Conservation (phyloP, 2,113 vertebrate genomes). For the Aegypius monachus region DNA sequence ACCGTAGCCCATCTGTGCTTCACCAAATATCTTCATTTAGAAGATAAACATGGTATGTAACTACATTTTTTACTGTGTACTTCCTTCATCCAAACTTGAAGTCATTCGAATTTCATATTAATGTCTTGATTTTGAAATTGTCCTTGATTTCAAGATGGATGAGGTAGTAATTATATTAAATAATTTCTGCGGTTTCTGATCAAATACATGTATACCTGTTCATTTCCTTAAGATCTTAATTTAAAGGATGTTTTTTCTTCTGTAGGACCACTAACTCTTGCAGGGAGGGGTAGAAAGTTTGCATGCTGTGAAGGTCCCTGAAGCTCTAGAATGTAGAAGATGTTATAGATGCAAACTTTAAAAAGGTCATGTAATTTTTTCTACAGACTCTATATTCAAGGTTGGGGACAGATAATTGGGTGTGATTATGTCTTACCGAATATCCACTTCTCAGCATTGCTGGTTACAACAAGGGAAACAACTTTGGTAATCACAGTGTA, state of each 20-base stretch:
- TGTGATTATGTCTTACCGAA: neutral
- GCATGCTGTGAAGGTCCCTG: neutral
- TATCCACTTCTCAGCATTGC: neutral
- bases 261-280: neutral
- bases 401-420: neutral
- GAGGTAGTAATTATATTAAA: conserved; percentile 12
- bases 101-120: neutral
- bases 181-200: conserved; percentile 1
- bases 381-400: neutral
- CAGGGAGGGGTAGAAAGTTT: neutral
- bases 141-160: neutral
- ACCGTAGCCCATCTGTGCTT: conserved; percentile 25
- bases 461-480: neutral
- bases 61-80: neutral
- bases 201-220: neutral
- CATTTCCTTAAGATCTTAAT: neutral
- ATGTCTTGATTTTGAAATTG: conserved; percentile 27
- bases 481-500: neutral
- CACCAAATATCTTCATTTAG: neutral
- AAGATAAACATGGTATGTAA: neutral
- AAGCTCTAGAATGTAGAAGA: neutral
- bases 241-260: neutral
- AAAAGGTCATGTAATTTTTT: neutral
- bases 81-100: neutral
- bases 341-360: neutral